Evolutionary conservation across 2,888 invertebrate species (phyloP).

Genomic region (Drosophila nigricruria): DNA sequence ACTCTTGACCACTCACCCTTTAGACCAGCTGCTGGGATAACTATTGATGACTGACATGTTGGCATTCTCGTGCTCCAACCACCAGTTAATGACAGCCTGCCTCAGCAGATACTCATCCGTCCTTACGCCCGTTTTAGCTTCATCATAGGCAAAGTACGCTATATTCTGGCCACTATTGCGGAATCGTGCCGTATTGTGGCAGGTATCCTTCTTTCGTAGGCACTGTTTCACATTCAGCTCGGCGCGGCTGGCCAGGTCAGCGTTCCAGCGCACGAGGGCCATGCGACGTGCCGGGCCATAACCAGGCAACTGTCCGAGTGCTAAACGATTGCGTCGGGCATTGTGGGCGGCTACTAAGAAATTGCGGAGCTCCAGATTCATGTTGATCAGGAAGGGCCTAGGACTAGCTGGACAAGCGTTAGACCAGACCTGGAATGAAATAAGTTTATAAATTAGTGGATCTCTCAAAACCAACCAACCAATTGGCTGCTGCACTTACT

Average conservation of each 20-base stretch:
- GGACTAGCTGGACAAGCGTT: constrained; percentile 41
- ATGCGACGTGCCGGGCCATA: constrained; percentile 53
- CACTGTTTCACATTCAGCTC: constrained; percentile 58
- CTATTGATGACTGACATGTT: constrained; percentile 41
- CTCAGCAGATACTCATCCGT: constrained; percentile 22
- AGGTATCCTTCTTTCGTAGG: constrained; percentile 34
- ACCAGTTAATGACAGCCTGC: constrained; percentile 49
- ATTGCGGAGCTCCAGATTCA: constrained; percentile 5
- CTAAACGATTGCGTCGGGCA: constrained; percentile 41
- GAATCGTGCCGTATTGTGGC: constrained; percentile 50
- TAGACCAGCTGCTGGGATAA: constrained; percentile 34
- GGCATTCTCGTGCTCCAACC: constrained; percentile 48
- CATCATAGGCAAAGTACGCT: constrained; percentile 32
- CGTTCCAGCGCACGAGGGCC: constrained; percentile 54
- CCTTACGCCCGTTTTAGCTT: background rate
- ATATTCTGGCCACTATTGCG: constrained; percentile 58
- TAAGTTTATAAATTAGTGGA: background rate
- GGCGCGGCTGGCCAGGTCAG: constrained; percentile 50
- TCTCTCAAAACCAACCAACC: background rate
- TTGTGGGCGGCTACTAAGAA: constrained; percentile 43
- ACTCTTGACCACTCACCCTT: constrained; percentile 52
- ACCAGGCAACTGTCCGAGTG: constrained; percentile 33
- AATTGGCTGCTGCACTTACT: constrained; percentile 31
- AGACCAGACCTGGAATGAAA: constrained; percentile 32
- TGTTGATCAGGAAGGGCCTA: constrained; percentile 26